phyloP scores from a whole-genome alignment of 2,113 vertebrate species.

The Halcyon senegalensis region DNA sequence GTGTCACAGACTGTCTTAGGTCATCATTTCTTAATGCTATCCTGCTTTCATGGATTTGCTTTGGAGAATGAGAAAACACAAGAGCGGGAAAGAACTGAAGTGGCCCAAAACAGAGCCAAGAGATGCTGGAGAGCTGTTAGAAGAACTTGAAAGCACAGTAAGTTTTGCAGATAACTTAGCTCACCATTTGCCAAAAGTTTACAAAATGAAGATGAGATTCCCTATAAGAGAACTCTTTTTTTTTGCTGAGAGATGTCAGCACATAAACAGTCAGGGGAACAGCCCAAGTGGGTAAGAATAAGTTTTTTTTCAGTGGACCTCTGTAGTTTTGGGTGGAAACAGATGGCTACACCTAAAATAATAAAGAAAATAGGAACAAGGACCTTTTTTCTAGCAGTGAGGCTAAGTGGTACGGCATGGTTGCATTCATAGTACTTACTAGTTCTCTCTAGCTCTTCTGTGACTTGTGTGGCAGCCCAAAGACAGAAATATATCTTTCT shows the following conservation, averaged over 20 bases:
- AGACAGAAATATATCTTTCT: not conserved
- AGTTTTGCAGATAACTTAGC: not conserved
- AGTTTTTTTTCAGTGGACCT: not conserved
- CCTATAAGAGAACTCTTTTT: not conserved
- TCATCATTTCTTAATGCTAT: not conserved
- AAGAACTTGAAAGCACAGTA: not conserved
- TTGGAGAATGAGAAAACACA: accelerated
- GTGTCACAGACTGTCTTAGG: not conserved
- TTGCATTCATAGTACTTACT: not conserved
- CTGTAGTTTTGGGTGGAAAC: not conserved
- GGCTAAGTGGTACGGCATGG: no score
- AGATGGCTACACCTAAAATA: not conserved
- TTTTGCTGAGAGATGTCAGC: not conserved
- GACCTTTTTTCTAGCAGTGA: not conserved
- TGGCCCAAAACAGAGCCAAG: not conserved
- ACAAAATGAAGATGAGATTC: not conserved
- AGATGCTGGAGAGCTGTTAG: not conserved
- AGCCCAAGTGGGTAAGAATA: not conserved
- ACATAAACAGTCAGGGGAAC: not conserved
- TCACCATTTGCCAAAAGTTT: not conserved
- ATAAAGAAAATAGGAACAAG: not conserved
- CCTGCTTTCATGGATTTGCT: not conserved
- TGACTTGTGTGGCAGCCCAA: not conserved
- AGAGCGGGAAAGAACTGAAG: not conserved
- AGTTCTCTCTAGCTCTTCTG: not conserved